These are phyloP conservation scores for Nipponia nippon DNA, from an alignment of 2,113 vertebrate species.

Conservation along the genomic window DNA sequence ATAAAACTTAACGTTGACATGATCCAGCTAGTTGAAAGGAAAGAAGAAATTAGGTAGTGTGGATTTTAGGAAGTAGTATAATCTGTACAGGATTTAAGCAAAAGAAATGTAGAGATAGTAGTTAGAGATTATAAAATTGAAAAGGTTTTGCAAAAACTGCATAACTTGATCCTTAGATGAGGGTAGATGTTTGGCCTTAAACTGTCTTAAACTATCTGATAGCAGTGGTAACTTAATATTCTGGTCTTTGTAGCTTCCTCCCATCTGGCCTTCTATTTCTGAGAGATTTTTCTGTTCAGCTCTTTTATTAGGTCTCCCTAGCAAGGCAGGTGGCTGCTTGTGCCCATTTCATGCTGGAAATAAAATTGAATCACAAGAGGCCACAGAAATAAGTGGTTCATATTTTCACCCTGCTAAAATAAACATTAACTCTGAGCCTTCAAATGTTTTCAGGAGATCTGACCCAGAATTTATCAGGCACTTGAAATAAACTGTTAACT, in stretches of 20 bases:
- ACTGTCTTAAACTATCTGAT: background rate
- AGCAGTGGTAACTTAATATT: background rate
- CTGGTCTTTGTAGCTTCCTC: background rate
- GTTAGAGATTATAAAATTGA: background rate
- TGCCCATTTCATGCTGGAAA: background rate
- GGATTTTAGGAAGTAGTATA: background rate
- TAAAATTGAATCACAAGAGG: background rate
- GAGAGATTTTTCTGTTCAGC: background rate
- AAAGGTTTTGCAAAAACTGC: background rate
- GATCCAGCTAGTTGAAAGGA: background rate
- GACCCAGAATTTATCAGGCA: background rate
- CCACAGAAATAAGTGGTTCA: background rate
- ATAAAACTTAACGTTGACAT: background rate
- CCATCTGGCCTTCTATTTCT: background rate
- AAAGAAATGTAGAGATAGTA: background rate
- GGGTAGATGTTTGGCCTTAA: background rate
- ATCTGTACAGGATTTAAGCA: background rate
- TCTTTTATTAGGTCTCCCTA: background rate
- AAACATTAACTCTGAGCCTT: slow-evolving; percentile 39
- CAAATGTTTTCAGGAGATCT: background rate
- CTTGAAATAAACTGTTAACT: slow-evolving; percentile 35
- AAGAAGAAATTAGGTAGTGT: background rate
- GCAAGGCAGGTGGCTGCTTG: background rate
- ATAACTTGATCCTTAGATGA: background rate
- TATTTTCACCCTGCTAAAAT: slow-evolving; percentile 8